Base-by-base conservation (phyloP, 2,113 vertebrate genomes). In the Apodemus speciosus region DNA sequence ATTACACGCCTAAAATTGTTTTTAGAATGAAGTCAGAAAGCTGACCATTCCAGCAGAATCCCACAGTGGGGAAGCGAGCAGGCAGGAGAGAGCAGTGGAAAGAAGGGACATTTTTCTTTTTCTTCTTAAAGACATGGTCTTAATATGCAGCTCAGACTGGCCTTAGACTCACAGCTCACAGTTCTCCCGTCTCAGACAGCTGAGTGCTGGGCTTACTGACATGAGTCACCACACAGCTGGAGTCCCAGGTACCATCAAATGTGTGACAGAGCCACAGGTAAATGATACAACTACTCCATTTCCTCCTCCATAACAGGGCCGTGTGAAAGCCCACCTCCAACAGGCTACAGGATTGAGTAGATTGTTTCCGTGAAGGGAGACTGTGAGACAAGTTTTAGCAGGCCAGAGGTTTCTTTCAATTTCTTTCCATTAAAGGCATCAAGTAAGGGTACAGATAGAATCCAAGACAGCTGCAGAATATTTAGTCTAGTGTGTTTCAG, bases 21-120 rank as follows among this genome's bases (percentile, higher is more conserved):
- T 60, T 85, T 92, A 91, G 51, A 75, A 58, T 88, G n/a, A 89
- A 95, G 56, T 91, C 56, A 62, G 69, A 86, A 93, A 91, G 84
- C 89, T 60, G 27, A 35, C 14, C 35, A 4, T 13, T 80, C 15
- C 38, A 85, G 5, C 38, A 91, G 56, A 46, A 0, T 56, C 86
- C 72, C 0, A 2, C 18, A 27, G 68, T 88, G 79, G 79, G 21
- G 81, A 93, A 49, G 21, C 40, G 3, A 79, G 15, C 56, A 49
- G 62, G 9, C 51, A 79, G 73, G 38, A 93, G n/a, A n/a, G 51
- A 77, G 0, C 75, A 81, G 64, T 21, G 51, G 15, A 38, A 88
- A 75, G 9, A 2, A 4, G 51, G n/a, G 3, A 8, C 9, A 13
- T 14, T 32, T 30, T 23, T 13, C 23, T 72, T 49, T 35, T 21